Percentiles rank a stretch among this genome's conserved stretches.
Conservation (phyloP, 2,797 vertebrate genomes). For the Alcedo atthis region DNA sequence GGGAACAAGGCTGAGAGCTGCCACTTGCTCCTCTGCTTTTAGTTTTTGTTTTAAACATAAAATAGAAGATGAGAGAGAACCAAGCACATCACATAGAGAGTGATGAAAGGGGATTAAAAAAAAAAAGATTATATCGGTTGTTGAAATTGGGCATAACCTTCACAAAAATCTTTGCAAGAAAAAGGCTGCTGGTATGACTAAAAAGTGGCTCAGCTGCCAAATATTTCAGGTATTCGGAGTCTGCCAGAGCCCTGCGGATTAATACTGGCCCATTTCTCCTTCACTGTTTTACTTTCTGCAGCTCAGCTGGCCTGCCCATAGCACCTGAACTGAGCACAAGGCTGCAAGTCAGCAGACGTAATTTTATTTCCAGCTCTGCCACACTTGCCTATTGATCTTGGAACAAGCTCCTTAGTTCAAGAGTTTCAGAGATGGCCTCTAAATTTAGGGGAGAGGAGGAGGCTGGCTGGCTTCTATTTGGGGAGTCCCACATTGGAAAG, state of each 20-base stretch:
- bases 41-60: neutral
- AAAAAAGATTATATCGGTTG: neutral
- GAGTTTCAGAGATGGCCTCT: slow-evolving; percentile 55
- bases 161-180: slow-evolving; percentile 22
- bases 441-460: slow-evolving; percentile 69
- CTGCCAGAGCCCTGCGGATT: slow-evolving; percentile 63
- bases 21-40: neutral
- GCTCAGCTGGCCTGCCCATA: slow-evolving; percentile 48
- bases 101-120: neutral
- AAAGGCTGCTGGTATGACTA: slow-evolving; percentile 48
- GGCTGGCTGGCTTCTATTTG: slow-evolving; percentile 59
- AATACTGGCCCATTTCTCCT: slow-evolving; percentile 60
- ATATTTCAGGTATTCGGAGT: slow-evolving; percentile 66
- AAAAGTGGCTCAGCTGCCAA: slow-evolving; percentile 64
- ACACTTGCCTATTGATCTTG: slow-evolving; percentile 38
- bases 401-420: slow-evolving; percentile 53
- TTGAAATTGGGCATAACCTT: slow-evolving; percentile 32
- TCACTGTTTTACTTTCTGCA: slow-evolving; percentile 49
- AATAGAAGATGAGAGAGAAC: neutral
- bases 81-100: neutral
- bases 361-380: slow-evolving; percentile 41
- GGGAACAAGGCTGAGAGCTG: neutral
- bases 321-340: slow-evolving; percentile 62
- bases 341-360: slow-evolving; percentile 57
- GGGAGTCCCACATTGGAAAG: slow-evolving; percentile 18